phyloP scores from a whole-genome alignment of 2,113 vertebrate genomes.

The Strigops habroptila region DNA sequence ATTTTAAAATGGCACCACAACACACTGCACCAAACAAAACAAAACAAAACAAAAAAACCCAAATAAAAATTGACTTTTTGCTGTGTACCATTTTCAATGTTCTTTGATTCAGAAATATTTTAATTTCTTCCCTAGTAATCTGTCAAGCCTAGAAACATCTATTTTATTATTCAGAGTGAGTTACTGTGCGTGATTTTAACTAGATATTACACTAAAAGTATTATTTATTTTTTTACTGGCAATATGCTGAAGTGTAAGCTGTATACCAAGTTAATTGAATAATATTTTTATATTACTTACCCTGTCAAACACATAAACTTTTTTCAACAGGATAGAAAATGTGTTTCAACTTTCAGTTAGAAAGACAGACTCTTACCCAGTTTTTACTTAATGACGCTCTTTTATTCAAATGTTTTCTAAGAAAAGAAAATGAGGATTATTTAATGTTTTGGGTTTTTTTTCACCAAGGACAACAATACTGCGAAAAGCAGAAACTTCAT shows the following conservation, averaged over 20 bases:
- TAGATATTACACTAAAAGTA: not conserved
- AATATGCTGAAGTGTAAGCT: constrained; percentile 27
- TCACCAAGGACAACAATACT: not conserved
- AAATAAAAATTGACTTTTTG: not conserved
- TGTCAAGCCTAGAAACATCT: not conserved
- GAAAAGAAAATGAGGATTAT: not conserved
- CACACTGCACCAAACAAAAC: not conserved
- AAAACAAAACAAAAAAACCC: too few relatives aligned
- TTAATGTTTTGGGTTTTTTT: not conserved
- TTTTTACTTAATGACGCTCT: not conserved
- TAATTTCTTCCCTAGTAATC: not conserved
- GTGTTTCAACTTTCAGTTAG: not conserved
- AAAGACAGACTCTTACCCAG: not conserved
- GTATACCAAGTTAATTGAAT: constrained; percentile 13
- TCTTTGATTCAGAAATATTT: not conserved
- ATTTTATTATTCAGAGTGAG: not conserved
- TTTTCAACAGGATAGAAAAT: constrained; percentile 54
- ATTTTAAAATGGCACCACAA: not conserved
- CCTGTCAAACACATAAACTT: not conserved
- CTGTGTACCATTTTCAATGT: not conserved
- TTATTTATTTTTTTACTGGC: not conserved
- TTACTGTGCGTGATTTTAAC: not conserved
- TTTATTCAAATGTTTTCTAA: constrained; percentile 20
- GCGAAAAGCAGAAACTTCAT: not conserved
- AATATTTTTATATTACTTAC: constrained; percentile 52